Evolutionary conservation across 1,140 invertebrate genomes (phyloP).

Genomic region (Dysdera silvatica): DNA sequence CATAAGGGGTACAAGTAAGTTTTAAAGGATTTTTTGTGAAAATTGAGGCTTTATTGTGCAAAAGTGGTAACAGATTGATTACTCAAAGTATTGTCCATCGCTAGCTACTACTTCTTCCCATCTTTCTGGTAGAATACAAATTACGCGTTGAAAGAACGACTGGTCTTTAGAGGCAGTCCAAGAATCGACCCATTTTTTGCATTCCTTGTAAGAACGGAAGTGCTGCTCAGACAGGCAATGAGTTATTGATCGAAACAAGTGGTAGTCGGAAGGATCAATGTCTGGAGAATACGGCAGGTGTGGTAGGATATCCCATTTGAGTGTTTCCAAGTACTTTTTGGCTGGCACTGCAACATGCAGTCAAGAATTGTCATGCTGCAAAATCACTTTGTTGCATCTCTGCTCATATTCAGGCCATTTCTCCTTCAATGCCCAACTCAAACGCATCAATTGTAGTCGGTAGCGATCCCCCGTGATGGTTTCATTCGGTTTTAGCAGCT

Average conservation of each 20-base stretch:
- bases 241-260: conserved; percentile 23
- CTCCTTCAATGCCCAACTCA: neutral
- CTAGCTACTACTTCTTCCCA: conserved; percentile 20
- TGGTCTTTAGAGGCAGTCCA: neutral
- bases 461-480: conserved; percentile 6
- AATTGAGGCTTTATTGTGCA: no score
- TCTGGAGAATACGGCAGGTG: conserved; percentile 23
- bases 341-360: conserved; percentile 9
- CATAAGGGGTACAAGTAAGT: no score
- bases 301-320: conserved; percentile 23
- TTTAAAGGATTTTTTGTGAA: no score
- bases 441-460: conserved; percentile 1
- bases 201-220: neutral
- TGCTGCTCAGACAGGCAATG: conserved; percentile 5
- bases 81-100: conserved; percentile 24
- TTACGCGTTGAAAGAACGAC: neutral
- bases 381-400: conserved; percentile 16
- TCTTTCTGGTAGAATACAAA: conserved; percentile 15
- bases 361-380: conserved; percentile 22
- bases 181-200: neutral
- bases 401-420: neutral
- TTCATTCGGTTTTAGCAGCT: conserved; percentile 22
- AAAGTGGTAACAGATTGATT: no score
- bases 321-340: conserved; percentile 16
- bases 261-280: conserved; percentile 24